Evolutionary conservation across 2,113 vertebrate genomes (phyloP).

Genomic region (Periophthalmodon schlosseri): DNA sequence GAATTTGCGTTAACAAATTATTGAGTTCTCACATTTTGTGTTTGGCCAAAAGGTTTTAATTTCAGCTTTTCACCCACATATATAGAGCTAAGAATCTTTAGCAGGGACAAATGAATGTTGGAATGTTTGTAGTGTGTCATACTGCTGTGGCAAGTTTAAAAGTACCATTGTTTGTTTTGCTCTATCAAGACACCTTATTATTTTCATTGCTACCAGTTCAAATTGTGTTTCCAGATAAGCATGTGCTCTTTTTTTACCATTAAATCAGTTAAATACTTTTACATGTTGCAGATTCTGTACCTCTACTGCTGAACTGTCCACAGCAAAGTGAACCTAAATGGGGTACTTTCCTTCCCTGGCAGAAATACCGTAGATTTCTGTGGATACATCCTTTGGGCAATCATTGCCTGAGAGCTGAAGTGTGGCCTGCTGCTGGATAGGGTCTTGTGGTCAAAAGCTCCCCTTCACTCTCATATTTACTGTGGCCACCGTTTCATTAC

Average conservation of each 20-base stretch:
- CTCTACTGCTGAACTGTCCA: not conserved
- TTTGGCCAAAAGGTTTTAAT: not conserved
- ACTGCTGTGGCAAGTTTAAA: not conserved
- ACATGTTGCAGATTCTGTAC: not conserved
- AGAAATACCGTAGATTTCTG: not conserved
- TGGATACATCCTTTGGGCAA: slow-evolving; percentile 2
- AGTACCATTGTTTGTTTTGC: not conserved
- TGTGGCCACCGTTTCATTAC: slow-evolving; percentile 42
- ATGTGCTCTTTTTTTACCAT: not conserved
- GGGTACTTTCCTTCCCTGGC: not conserved
- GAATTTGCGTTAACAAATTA: not conserved
- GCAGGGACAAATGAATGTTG: too few species aligned
- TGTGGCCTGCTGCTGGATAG: slow-evolving; percentile 15
- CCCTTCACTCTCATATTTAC: slow-evolving; percentile 33
- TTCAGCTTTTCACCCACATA: too few species aligned
- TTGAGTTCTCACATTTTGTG: not conserved
- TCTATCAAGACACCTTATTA: not conserved
- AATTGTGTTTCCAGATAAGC: not conserved
- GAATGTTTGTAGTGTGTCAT: not conserved
- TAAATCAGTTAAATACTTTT: not conserved
- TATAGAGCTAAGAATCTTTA: too few species aligned
- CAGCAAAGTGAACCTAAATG: not conserved
- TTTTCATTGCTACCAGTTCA: not conserved
- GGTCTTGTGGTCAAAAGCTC: slow-evolving; percentile 16
- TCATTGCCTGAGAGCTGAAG: slow-evolving; percentile 11